Evolutionary conservation across 1,140 invertebrate species (phyloP).

Genomic region (Sitophilus oryzae): DNA sequence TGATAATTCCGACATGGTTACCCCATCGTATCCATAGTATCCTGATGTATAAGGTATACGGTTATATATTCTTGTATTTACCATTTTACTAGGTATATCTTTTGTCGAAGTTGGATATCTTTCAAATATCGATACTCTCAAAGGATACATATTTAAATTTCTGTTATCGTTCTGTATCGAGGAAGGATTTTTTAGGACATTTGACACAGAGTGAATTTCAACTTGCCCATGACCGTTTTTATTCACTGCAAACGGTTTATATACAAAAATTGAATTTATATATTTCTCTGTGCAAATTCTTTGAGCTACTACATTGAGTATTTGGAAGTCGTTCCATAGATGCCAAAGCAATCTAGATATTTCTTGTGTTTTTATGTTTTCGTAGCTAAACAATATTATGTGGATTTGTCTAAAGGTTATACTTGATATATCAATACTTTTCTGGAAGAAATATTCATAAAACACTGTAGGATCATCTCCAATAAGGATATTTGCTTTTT

Average conservation of each 20-base stretch:
- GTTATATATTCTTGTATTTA: background rate
- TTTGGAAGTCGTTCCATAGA: background rate
- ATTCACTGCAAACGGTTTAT: background rate
- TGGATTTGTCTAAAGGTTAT: background rate
- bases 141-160: background rate
- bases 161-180: background rate
- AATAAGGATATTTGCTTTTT: too few relatives aligned
- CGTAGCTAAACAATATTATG: background rate
- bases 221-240: background rate
- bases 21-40: background rate
- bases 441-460: background rate
- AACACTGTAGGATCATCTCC: background rate
- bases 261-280: background rate
- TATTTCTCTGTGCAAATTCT: background rate
- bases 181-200: background rate
- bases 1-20: background rate
- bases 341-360: background rate
- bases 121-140: background rate
- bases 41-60: background rate
- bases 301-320: background rate
- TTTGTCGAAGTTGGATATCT: background rate
- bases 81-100: background rate
- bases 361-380: background rate
- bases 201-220: background rate
- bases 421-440: background rate